phyloP scores from a whole-genome alignment of 1,140 invertebrate genomes.

The Frieseomelitta varia region DNA sequence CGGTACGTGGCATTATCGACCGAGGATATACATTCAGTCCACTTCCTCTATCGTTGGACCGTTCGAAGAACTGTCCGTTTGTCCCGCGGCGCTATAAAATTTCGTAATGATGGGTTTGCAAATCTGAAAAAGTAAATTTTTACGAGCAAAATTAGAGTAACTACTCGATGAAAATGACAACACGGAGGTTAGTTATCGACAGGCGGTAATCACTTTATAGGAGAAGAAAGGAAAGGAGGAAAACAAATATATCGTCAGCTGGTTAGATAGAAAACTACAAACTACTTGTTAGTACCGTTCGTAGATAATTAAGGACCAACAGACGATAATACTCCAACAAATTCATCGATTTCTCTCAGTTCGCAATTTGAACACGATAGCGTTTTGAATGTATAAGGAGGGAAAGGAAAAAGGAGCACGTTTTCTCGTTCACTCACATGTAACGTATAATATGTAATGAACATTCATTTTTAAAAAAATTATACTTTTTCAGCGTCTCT shows the following conservation, averaged over 20 bases:
- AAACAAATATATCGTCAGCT: not conserved
- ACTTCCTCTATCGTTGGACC: conserved; percentile 34
- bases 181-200: not conserved
- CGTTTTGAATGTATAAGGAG: not conserved
- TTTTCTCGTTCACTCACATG: not conserved
- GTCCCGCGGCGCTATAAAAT: not conserved
- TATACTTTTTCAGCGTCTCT: conserved; percentile 26
- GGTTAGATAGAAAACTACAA: not conserved
- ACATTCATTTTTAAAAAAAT: not conserved
- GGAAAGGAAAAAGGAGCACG: not conserved
- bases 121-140: conserved; percentile 1
- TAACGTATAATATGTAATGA: too few relatives aligned
- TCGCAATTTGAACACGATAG: not conserved
- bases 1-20: conserved; percentile 5
- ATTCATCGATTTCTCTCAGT: not conserved
- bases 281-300: not conserved
- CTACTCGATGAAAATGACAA: too few relatives aligned
- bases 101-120: conserved; percentile 37
- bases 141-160: too few relatives aligned
- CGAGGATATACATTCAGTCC: not conserved
- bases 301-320: not conserved
- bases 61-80: not conserved
- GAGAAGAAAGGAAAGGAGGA: too few relatives aligned
- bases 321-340: not conserved
- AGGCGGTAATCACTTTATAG: not conserved